A percentile compares a stretch with the other conserved stretches of the same genome.
Conservation (phyloP, 2,113 vertebrate species). For the Silurus asotus region DNA sequence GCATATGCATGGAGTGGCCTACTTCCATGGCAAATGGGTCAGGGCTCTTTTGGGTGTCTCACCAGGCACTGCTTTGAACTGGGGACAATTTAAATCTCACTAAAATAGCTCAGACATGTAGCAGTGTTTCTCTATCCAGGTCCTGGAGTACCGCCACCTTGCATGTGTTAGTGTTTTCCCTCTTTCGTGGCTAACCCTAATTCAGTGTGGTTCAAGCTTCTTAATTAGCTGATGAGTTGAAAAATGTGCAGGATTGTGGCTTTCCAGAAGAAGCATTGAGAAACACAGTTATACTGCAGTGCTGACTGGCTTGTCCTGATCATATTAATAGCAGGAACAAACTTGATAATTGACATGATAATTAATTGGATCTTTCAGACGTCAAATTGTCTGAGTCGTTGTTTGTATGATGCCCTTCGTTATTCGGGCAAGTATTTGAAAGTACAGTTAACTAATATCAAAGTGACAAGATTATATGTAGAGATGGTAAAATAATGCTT, state of each 20-base stretch:
- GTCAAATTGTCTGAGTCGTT: background rate
- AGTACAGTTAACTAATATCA: background rate
- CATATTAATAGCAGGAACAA: background rate
- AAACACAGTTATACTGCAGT: background rate
- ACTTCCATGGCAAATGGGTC: conserved; percentile 31
- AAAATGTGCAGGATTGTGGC: too few relatives aligned
- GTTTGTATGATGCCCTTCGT: background rate
- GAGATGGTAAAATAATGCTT: background rate
- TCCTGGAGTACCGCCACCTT: background rate
- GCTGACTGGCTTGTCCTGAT: background rate
- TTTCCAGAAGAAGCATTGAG: background rate
- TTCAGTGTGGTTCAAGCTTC: background rate
- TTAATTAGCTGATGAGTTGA: conserved; percentile 3
- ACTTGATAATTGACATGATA: background rate
- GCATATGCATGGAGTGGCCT: conserved; percentile 14
- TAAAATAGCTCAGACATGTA: conserved; percentile 48
- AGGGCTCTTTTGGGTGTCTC: conserved; percentile 50
- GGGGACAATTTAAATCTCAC: conserved; percentile 44
- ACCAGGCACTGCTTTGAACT: conserved; percentile 50
- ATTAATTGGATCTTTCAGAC: background rate
- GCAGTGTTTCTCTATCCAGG: background rate
- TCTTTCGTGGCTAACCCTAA: background rate
- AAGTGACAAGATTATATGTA: background rate
- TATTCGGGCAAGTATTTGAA: background rate
- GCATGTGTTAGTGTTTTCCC: background rate